phyloP scores from a whole-genome alignment of 2,888 invertebrate genomes.

The Agrochola macilenta region DNA sequence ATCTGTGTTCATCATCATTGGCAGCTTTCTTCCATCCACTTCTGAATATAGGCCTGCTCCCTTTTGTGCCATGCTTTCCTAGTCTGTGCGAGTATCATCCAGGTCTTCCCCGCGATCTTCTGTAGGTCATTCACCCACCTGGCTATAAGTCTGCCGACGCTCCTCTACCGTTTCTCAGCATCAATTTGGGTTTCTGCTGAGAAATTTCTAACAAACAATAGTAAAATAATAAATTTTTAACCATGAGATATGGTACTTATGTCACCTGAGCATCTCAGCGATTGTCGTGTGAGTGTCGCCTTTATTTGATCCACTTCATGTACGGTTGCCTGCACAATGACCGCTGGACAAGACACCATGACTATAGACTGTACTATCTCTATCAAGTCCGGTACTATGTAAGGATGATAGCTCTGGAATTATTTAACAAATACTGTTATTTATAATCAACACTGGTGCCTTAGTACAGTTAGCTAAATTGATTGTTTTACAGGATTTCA shows the following conservation, averaged over 20 bases:
- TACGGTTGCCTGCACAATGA: slow-evolving; percentile 2
- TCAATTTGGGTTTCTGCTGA: neutral
- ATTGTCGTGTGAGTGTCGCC: neutral
- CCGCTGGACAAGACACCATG: neutral
- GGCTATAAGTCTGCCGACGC: too few species aligned
- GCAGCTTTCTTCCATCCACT: too few species aligned
- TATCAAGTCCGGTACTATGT: accelerated
- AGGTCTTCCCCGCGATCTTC: too few species aligned
- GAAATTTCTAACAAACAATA: neutral
- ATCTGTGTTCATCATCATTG: neutral
- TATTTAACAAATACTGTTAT: neutral
- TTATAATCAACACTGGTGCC: neutral
- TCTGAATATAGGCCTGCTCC: too few species aligned
- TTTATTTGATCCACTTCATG: slow-evolving; percentile 21
- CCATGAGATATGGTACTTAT: neutral
- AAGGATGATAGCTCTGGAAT: neutral
- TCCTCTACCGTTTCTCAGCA: too few species aligned
- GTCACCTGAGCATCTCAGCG: slow-evolving; percentile 11
- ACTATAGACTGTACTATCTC: neutral
- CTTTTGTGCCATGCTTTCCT: too few species aligned
- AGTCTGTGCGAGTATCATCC: too few species aligned
- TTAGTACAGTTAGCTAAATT: neutral
- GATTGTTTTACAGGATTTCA: neutral
- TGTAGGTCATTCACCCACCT: too few species aligned
- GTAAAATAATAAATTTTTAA: neutral